Percentiles rank a stretch among this genome's conserved stretches.
Evolutionary conservation across 2,888 invertebrate species (phyloP).

Genomic region (Neoaliturus tenellus): DNA sequence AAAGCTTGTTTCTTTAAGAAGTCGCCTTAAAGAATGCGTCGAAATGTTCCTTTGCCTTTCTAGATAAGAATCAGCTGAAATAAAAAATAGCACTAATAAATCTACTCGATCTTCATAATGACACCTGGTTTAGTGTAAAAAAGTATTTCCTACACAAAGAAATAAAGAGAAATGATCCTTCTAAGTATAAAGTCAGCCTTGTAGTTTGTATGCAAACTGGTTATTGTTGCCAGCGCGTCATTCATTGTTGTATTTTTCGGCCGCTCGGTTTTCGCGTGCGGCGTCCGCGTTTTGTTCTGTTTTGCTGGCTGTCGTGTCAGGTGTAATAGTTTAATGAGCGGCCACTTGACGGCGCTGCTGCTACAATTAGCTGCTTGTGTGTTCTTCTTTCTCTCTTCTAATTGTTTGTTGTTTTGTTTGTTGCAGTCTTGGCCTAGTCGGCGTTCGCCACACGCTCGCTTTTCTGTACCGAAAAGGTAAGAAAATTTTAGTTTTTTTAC

Average conservation of each 20-base stretch:
- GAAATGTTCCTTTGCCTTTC: no score
- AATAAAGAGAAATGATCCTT: no score
- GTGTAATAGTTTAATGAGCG: conserved; percentile 32
- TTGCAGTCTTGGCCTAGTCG: background rate
- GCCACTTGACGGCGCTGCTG: conserved; percentile 5
- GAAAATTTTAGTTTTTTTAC: background rate
- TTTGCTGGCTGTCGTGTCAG: background rate
- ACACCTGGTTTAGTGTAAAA: no score
- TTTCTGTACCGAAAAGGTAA: no score
- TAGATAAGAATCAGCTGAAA: no score
- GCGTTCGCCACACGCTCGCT: background rate
- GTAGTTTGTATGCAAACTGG: no score
- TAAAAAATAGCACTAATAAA: no score
- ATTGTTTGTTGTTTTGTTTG: conserved; percentile 33
- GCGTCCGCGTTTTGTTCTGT: background rate
- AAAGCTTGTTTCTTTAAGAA: no score
- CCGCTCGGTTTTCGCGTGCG: background rate
- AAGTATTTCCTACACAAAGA: no score
- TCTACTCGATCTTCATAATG: no score
- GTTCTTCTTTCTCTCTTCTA: conserved; percentile 4
- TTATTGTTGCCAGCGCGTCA: background rate
- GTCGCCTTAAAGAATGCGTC: no score
- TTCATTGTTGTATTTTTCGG: background rate
- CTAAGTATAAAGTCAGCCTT: no score
- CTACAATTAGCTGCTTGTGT: conserved; percentile 7